These are phyloP conservation scores for Dendrolimus punctatus DNA, from an alignment of 1,140 invertebrate genomes.

Conservation along the genomic window DNA sequence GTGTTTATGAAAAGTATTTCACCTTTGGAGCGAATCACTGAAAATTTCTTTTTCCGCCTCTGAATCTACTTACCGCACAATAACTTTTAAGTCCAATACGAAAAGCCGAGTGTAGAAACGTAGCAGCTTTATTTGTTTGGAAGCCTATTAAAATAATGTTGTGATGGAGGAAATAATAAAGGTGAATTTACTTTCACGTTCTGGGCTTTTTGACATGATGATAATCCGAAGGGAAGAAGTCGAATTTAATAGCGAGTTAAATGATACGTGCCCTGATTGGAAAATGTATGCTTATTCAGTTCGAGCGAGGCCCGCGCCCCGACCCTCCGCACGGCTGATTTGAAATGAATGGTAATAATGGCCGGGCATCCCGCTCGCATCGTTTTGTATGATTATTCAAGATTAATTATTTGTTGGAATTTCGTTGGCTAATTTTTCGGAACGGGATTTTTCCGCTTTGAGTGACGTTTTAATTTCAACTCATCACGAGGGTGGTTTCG, in stretches of 20 bases:
- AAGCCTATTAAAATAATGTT: too few relatives aligned
- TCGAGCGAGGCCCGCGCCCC: conserved; percentile 43
- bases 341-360: conserved; percentile 72
- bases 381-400: conserved; percentile 72
- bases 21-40: conserved; percentile 40
- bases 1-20: conserved; percentile 67
- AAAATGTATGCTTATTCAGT: conserved; percentile 71
- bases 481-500: conserved; percentile 30
- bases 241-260: conserved; percentile 71
- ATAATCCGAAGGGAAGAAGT: conserved; percentile 67
- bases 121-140: conserved; percentile 3
- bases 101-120: conserved; percentile 28
- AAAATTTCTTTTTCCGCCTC: conserved; percentile 43
- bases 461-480: conserved; percentile 69
- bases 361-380: conserved; percentile 62
- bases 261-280: conserved; percentile 71
- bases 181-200: conserved; percentile 22
- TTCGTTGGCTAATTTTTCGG: conserved; percentile 69
- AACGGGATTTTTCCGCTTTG: conserved; percentile 69
- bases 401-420: conserved; percentile 72
- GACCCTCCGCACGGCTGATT: conserved; percentile 62
- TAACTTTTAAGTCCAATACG: conserved; percentile 38
- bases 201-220: conserved; percentile 50
- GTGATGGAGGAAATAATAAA: conserved; percentile 17
- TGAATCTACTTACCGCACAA: conserved; percentile 58